These are phyloP conservation scores for Synergus itoensis DNA, from an alignment of 2,888 invertebrate species.

Conservation along the genomic window DNA sequence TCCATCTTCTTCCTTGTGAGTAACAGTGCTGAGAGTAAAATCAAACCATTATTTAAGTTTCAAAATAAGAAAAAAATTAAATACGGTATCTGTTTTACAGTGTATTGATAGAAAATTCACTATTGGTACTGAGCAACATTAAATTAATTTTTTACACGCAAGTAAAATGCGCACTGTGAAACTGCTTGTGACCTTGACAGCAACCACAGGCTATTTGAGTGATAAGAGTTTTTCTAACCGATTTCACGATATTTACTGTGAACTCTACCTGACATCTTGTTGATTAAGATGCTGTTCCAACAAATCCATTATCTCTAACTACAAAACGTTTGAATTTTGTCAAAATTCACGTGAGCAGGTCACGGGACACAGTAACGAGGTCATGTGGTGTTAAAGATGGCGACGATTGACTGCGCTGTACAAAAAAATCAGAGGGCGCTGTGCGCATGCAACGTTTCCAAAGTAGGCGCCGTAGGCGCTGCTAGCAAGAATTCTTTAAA, in stretches of 20 bases:
- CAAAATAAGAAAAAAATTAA: constrained; percentile 3
- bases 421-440: constrained; percentile 18
- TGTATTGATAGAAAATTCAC: not conserved
- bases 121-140: not conserved
- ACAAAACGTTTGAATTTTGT: constrained; percentile 75
- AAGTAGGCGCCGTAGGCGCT: too few relatives aligned
- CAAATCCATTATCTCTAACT: constrained; percentile 73
- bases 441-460: not conserved
- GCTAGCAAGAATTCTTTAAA: too few relatives aligned
- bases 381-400: constrained; percentile 77
- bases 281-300: constrained; percentile 76
- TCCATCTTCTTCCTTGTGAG: constrained; percentile 69
- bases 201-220: constrained; percentile 59
- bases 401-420: constrained; percentile 51
- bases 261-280: constrained; percentile 74
- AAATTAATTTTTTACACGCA: constrained; percentile 49
- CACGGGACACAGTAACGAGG: constrained; percentile 78
- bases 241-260: constrained; percentile 38
- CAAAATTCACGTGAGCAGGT: constrained; percentile 78
- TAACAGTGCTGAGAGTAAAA: constrained; percentile 59
- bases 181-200: constrained; percentile 74
- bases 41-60: not conserved
- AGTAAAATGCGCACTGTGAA: constrained; percentile 67
- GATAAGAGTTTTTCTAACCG: not conserved
- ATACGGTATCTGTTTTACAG: not conserved